A percentile compares a stretch with the other conserved stretches of the same genome.
Conservation (phyloP, 2,888 invertebrate species). For the Spilosoma lubricipeda region DNA sequence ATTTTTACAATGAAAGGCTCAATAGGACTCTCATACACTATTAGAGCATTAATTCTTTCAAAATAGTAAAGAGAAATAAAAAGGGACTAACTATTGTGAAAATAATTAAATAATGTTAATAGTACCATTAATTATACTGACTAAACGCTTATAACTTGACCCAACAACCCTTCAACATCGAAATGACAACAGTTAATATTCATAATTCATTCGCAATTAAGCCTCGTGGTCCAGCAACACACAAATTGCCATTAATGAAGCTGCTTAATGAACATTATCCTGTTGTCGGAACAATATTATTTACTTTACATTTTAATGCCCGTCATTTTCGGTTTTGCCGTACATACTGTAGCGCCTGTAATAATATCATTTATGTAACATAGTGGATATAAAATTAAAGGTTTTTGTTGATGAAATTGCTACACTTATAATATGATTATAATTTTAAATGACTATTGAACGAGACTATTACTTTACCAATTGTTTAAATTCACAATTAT, state of each 20-base stretch:
- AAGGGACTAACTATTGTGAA: no score
- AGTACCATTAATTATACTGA: not conserved
- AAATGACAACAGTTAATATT: conserved; percentile 73
- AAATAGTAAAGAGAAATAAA: no score
- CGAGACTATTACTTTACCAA: no score
- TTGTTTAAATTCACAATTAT: no score
- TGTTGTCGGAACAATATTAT: conserved; percentile 40
- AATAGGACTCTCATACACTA: no score
- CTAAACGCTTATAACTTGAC: not conserved
- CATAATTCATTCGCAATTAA: conserved; percentile 81
- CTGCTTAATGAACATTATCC: conserved; percentile 47
- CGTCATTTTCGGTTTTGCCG: conserved; percentile 6
- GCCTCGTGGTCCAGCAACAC: conserved; percentile 45
- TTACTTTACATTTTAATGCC: conserved; percentile 39
- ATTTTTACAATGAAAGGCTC: no score
- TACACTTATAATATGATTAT: not conserved
- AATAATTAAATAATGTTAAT: no score
- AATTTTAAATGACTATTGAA: no score
- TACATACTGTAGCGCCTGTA: not conserved
- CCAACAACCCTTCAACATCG: conserved; percentile 53
- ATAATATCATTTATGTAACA: not conserved
- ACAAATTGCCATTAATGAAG: conserved; percentile 47
- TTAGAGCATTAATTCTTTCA: no score
- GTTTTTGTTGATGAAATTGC: not conserved
- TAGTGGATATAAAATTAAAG: not conserved